Evolutionary conservation across 2,113 vertebrate genomes (phyloP), one percentile per base, ranked within the genome.

Genomic region (Trematocara stigmaticum): DNA sequence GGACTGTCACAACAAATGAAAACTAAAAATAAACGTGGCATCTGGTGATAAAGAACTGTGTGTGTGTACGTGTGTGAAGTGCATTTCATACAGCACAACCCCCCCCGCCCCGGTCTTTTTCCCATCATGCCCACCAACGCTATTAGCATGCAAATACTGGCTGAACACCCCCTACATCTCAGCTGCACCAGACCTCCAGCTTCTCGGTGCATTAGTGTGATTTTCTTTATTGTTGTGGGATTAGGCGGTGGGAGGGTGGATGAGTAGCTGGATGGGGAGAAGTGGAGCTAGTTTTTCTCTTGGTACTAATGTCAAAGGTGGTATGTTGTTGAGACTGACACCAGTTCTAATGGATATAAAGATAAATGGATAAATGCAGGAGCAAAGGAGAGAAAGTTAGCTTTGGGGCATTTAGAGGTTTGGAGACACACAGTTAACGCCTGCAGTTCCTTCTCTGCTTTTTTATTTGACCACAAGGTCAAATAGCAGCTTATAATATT

Each of bases 101-200:
- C 87, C 85, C 85, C 89, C 78, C 66, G n/a, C 53, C 20, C 26
- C 4, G 51, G 81, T 83, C 91, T 80, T 66, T 8, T 80, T 56
- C 35, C 45, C 87, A 42, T 66, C 47, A 55, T 85, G 76, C 85
- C 57, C 87, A 59, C 91, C 81, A 87, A 89, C 83, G 61, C 42
- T 51, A 95, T 95, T 95, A 93, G 89, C 94, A 95, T 95, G 92
- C 90, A 94, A 95, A 95, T 95, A 87, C 87, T 85, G 82, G 85
- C 82, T 87, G 78, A 85, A 89, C 81, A 20, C 87, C 85, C 89
- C 82, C 84, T 84, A 6, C 26, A 83, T 83, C 89, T 78, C 66
- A 61, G 87, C 89, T 83, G 53, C 16, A 74, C 10, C 81, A 84
- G 90, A 88, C 85, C 82, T 82, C 79, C 79, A 83, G 79, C 66